phyloP scores from a whole-genome alignment of 2,113 vertebrate genomes.

The Dissostichus mawsoni region DNA sequence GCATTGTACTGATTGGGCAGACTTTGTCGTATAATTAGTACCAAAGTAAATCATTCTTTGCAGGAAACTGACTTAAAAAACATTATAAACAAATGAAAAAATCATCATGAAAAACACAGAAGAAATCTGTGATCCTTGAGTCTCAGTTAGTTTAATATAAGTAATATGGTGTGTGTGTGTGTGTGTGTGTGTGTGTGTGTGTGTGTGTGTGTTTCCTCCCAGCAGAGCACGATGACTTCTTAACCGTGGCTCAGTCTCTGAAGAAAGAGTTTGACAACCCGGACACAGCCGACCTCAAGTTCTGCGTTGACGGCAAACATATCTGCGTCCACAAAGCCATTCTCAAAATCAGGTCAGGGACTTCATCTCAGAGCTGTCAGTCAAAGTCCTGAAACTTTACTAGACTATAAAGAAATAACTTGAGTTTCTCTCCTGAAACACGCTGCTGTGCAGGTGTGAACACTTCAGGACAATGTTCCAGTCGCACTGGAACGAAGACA shows the following conservation, averaged over 20 bases:
- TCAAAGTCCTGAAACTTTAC: neutral
- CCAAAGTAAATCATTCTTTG: neutral
- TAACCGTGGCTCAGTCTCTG: slow-evolving; percentile 95
- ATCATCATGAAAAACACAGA: neutral
- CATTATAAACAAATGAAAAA: neutral
- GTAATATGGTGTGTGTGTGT: neutral
- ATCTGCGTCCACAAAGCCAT: slow-evolving; percentile 97
- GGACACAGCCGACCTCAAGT: slow-evolving; percentile 96
- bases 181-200: neutral
- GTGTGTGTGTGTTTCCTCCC: slow-evolving; percentile 15
- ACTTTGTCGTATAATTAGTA: neutral
- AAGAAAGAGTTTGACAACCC: slow-evolving; percentile 98
- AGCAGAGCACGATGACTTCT: slow-evolving; percentile 93
- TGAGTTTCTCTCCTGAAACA: neutral
- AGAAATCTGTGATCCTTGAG: neutral
- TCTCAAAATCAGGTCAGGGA: slow-evolving; percentile 94
- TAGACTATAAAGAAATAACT: neutral
- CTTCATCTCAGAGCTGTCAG: neutral
- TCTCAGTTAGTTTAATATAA: neutral
- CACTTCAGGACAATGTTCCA: slow-evolving; percentile 99
- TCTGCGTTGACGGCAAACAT: slow-evolving; percentile 94
- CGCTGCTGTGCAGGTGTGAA: slow-evolving; percentile 88
- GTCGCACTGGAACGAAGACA: slow-evolving; percentile 97
- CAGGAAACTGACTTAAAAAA: neutral
- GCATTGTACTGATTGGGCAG: neutral